These are phyloP conservation scores for Drosophila bocqueti DNA, from an alignment of 1,140 invertebrate species.

Conservation along the genomic window DNA sequence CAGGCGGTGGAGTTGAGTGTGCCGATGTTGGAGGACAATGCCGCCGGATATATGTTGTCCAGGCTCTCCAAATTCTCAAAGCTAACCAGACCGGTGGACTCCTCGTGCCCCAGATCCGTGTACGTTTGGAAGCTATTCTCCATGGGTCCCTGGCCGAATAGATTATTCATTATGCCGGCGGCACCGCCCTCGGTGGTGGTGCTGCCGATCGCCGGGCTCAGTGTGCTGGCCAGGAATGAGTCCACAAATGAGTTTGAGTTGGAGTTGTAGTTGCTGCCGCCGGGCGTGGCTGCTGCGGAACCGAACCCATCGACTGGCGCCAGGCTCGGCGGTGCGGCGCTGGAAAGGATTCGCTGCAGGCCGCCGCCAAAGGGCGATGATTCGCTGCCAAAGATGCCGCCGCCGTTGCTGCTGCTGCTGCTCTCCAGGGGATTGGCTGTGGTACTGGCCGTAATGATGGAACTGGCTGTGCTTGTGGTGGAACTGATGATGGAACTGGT, in stretches of 20 bases:
- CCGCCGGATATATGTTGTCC: conserved; percentile 88
- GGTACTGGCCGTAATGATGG: conserved; percentile 51
- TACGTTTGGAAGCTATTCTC: conserved; percentile 84
- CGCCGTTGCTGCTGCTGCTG: conserved; percentile 53
- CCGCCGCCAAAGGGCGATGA: conserved; percentile 60
- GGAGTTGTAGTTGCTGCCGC: neutral
- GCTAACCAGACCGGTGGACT: conserved; percentile 76
- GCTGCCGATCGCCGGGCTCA: conserved; percentile 64
- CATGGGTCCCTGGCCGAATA: conserved; percentile 79
- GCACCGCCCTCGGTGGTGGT: conserved; percentile 85
- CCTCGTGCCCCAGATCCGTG: conserved; percentile 85
- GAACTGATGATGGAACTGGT: conserved; percentile 30
- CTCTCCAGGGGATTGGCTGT: conserved; percentile 42
- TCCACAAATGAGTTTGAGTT: conserved; percentile 36
- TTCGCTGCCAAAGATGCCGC: conserved; percentile 12
- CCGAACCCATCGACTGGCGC: conserved; percentile 67
- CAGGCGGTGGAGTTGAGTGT: conserved; percentile 87
- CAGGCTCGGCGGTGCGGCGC: conserved; percentile 56
- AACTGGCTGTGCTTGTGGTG: conserved; percentile 29
- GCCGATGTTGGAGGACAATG: conserved; percentile 87
- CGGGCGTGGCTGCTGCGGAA: conserved; percentile 57
- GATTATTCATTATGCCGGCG: conserved; percentile 79
- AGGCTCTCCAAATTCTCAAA: conserved; percentile 87
- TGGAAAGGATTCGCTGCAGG: conserved; percentile 71
- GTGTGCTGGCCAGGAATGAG: conserved; percentile 50